Percentiles rank a stretch among this genome's conserved stretches.
phyloP scores from a whole-genome alignment of 53 echinoderm and acorn worm genomes.

The Holothuria scabra region DNA sequence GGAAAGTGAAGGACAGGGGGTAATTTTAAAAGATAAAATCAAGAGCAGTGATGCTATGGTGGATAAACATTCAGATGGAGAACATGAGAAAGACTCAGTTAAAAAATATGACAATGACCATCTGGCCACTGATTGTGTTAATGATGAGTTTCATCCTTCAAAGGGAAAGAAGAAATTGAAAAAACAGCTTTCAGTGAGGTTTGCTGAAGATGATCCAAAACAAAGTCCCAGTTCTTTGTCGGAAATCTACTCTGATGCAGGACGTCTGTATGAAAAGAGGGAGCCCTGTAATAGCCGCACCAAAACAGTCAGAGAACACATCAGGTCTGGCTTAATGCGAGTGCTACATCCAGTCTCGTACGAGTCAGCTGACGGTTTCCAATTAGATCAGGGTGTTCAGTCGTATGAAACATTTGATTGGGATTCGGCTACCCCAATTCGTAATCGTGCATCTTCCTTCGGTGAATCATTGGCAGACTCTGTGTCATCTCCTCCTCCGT shows the following conservation, averaged over 20 bases:
- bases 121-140: no score
- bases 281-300: neutral
- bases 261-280: neutral
- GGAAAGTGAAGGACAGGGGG: no score
- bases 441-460: neutral
- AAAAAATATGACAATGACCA: no score
- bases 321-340: conserved; percentile 9
- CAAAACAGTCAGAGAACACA: conserved; percentile 14
- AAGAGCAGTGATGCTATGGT: no score
- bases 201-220: conserved; percentile 14
- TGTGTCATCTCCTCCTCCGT: neutral
- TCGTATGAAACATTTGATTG: conserved; percentile 66
- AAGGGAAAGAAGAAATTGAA: conserved; percentile 5
- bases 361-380: neutral
- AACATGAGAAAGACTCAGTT: no score
- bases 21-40: no score
- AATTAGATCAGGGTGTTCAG: conserved; percentile 31
- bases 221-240: neutral
- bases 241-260: neutral
- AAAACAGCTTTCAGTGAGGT: conserved; percentile 38
- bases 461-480: neutral
- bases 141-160: no score
- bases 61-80: no score
- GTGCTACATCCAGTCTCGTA: conserved; percentile 29
- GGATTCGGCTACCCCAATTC: conserved; percentile 48